Evolutionary conservation across 2,888 invertebrate species (phyloP), one percentile per base, ranked within the genome.

Genomic region (Campoplex capitator): DNA sequence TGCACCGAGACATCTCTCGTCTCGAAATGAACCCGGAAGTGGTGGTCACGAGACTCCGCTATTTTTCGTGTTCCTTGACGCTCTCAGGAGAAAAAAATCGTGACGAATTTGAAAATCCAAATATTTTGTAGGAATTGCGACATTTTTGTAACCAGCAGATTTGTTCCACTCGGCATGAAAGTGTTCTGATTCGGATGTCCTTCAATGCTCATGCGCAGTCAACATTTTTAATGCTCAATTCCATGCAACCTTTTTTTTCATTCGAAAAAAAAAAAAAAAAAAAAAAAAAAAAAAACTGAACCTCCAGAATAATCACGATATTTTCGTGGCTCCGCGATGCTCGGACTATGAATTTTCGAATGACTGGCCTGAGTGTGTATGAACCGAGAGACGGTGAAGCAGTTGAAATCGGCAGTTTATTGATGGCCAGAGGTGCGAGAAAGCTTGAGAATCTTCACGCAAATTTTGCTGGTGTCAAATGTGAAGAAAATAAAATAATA

Each of bases 61-160:
- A 38, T 78, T 70, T 62, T 65, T 23, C 65, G 54, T 42, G 35
- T 62, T 62, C 62, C 71, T 75, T 68, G 28, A 73, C 51, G 71
- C 77, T 65, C 54, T 16, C 11, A 32, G 32, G 58, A 67, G 58
- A 45, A 35, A 38, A 76, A 76, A 38, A 77, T 62, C 79, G 87
- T 83, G 73, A 76, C 86, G 80, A 87, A 87, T 85, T 75, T 16
- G 70, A 82, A 68, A 65, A 82, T 82, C 82, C 70, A 85, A 87
- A 87, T 87, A 87, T 87, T 87, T 87, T 82, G 83, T 35, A 7
- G 54, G n/a, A n/a, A 75, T 54, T 73, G 56, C n/a, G 54, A 51
- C 23, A 48, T 48, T 67, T 74, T 65, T 74, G 18, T 9, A 8
- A 51, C 13, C 51, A 28, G 73, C 18, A n/a, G 11, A 56, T 74